Conservation (phyloP, 2,113 vertebrate species). For the Oncorhynchus kisutch region DNA sequence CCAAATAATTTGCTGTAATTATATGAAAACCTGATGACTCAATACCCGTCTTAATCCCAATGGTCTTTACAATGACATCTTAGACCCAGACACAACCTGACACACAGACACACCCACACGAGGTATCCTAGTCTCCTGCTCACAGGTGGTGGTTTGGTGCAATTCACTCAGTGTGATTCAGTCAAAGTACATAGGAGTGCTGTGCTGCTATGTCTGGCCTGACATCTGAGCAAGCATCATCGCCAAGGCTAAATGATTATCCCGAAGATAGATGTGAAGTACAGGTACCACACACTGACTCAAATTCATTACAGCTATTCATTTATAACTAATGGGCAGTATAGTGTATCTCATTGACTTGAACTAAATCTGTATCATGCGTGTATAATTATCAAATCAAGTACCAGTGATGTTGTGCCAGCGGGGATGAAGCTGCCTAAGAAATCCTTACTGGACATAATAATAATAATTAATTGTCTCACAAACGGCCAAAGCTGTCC, state of each 20-base stretch:
- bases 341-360: background rate
- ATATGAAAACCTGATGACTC: background rate
- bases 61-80: background rate
- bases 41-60: background rate
- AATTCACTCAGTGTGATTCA: background rate
- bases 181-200: background rate
- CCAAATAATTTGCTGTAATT: conserved; percentile 2
- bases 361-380: background rate
- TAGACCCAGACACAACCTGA: background rate
- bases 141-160: background rate
- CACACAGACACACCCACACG: background rate
- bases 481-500: background rate
- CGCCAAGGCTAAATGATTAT: background rate
- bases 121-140: background rate
- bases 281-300: background rate
- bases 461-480: background rate
- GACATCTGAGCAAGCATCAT: background rate
- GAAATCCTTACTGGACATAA: background rate
- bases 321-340: background rate
- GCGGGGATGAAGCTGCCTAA: no score
- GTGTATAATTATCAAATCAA: no score
- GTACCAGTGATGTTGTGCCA: no score
- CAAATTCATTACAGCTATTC: background rate
- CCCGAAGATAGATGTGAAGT: no score
- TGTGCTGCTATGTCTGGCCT: background rate